These are phyloP conservation scores for Notothenia coriiceps DNA, from an alignment of 2,113 vertebrate genomes.

Conservation along the genomic window DNA sequence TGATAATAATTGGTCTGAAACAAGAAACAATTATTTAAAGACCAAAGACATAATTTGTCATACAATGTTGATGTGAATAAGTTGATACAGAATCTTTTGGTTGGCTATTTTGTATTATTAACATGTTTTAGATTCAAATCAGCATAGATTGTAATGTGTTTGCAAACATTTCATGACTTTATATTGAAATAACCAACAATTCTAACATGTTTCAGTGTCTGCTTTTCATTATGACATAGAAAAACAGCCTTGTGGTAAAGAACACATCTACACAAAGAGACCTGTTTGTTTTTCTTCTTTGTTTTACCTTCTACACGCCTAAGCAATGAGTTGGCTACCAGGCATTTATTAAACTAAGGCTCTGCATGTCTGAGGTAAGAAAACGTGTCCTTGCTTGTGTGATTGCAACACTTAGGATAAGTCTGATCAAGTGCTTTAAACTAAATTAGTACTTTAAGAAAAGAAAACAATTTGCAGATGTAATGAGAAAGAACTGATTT, in stretches of 20 bases:
- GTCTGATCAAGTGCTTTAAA: background rate
- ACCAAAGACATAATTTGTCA: background rate
- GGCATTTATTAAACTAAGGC: background rate
- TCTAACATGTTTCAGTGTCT: background rate
- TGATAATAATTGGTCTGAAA: background rate
- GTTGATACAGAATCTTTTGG: background rate
- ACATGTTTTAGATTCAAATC: background rate
- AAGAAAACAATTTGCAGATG: background rate
- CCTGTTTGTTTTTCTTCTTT: background rate
- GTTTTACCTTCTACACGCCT: background rate
- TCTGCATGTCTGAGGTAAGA: background rate
- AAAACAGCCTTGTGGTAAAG: background rate
- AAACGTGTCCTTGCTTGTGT: background rate
- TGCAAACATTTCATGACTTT: background rate
- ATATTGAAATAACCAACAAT: background rate
- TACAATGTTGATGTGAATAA: background rate
- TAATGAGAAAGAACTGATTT: constrained; percentile 15
- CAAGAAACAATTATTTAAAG: background rate
- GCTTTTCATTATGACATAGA: background rate
- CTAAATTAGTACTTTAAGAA: background rate
- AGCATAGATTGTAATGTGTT: background rate
- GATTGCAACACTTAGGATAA: constrained; percentile 7
- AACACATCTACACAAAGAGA: background rate
- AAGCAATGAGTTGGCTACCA: background rate
- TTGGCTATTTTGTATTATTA: background rate